These are phyloP conservation scores for Neostethus bicornis DNA, from an alignment of 2,797 vertebrate genomes.

Conservation along the genomic window DNA sequence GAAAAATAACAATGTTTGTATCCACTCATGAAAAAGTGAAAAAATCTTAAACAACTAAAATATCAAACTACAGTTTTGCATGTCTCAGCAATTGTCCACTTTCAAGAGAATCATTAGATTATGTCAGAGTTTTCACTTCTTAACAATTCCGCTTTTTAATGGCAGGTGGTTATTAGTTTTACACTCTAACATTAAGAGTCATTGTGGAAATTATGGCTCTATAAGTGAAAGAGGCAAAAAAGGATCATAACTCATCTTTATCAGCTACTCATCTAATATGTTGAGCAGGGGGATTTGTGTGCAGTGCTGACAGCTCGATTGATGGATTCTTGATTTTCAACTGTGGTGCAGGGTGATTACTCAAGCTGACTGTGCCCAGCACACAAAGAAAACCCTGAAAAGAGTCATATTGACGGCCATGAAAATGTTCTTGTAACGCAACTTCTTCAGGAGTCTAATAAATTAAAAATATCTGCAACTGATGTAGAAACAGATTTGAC, in stretches of 20 bases:
- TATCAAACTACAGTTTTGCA: background rate
- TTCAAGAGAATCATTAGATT: constrained; percentile 32
- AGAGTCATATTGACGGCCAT: background rate
- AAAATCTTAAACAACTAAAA: too few species aligned
- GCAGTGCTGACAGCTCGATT: constrained; percentile 20
- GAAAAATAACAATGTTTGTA: too few species aligned
- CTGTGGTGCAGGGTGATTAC: constrained; percentile 31
- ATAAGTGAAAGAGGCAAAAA: constrained; percentile 18
- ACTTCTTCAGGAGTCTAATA: constrained; percentile 3
- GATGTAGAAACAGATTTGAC: constrained; percentile 8
- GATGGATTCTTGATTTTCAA: constrained; percentile 49
- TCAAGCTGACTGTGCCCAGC: constrained; percentile 31
- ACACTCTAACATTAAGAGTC: constrained; percentile 36
- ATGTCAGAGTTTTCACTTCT: constrained; percentile 42
- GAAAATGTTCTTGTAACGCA: background rate
- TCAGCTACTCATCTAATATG: constrained; percentile 32
- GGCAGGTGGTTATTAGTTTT: constrained; percentile 35
- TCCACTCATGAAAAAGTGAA: too few species aligned
- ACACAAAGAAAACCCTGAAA: constrained; percentile 6
- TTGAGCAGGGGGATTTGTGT: constrained; percentile 33
- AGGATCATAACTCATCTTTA: constrained; percentile 33
- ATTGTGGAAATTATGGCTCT: constrained; percentile 36
- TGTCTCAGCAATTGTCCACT: constrained; percentile 29
- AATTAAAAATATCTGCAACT: constrained; percentile 20
- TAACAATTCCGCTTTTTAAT: constrained; percentile 34